phyloP scores from a whole-genome alignment of 2,888 invertebrate species.

The Heteromurus nitidus region DNA sequence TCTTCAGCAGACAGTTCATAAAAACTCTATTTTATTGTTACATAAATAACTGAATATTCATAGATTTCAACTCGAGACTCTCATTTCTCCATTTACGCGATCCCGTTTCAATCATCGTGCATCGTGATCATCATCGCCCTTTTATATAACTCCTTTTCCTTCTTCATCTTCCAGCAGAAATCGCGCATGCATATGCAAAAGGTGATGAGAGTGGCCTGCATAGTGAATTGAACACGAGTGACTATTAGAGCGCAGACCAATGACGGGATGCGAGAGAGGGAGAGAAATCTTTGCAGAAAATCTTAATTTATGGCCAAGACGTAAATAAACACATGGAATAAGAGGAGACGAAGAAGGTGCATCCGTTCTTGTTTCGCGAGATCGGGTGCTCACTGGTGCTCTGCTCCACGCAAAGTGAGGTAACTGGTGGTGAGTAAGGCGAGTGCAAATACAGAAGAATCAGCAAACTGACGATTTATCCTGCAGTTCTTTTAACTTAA shows the following conservation, averaged over 20 bases:
- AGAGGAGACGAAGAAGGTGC: slow-evolving; percentile 7
- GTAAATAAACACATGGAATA: slow-evolving; percentile 55
- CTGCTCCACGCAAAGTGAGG: neutral
- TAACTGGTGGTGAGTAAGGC: neutral
- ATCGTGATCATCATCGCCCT: slow-evolving; percentile 9
- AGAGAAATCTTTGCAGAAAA: slow-evolving; percentile 34
- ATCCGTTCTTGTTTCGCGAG: slow-evolving; percentile 8
- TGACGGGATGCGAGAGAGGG: neutral
- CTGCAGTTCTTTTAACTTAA: slow-evolving; percentile 24
- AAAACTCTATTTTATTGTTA: slow-evolving; percentile 17
- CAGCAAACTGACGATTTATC: no score
- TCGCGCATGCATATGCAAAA: slow-evolving; percentile 39
- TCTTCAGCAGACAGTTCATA: slow-evolving; percentile 14
- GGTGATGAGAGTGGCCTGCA: slow-evolving; percentile 28
- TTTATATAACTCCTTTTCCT: no score
- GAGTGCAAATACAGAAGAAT: neutral
- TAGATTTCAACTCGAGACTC: slow-evolving; percentile 5
- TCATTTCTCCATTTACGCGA: neutral
- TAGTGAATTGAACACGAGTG: neutral
- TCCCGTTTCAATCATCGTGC: slow-evolving; percentile 27
- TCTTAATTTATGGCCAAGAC: slow-evolving; percentile 52
- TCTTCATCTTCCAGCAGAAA: slow-evolving; percentile 11
- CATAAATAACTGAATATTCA: slow-evolving; percentile 28
- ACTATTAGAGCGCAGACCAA: slow-evolving; percentile 18
- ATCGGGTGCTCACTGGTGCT: neutral